Conservation (phyloP, 2,888 invertebrate genomes). For the Neria commutata region DNA sequence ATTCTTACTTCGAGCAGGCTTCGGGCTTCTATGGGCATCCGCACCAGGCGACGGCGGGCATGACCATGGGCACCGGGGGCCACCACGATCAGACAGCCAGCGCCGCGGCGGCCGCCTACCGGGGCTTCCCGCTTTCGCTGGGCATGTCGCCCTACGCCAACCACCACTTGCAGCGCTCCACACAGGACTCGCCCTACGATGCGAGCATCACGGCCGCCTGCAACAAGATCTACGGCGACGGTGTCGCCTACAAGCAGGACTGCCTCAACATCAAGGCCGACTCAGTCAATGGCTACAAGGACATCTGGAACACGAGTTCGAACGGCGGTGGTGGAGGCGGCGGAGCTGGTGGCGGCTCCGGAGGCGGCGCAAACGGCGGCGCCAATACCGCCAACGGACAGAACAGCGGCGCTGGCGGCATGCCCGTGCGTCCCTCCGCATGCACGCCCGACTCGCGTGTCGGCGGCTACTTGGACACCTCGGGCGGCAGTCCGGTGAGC, state of each 20-base stretch:
- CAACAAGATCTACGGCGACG: constrained; percentile 69
- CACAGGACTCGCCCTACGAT: constrained; percentile 91
- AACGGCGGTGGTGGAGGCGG: constrained; percentile 65
- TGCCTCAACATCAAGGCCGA: constrained; percentile 71
- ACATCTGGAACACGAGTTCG: constrained; percentile 67
- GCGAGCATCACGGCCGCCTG: constrained; percentile 85
- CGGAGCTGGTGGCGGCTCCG: constrained; percentile 67
- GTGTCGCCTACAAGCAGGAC: constrained; percentile 71
- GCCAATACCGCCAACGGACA: constrained; percentile 65
- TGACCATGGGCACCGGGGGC: constrained; percentile 70
- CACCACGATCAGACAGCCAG: constrained; percentile 76
- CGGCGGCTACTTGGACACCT: constrained; percentile 78
- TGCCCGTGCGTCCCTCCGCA: constrained; percentile 81
- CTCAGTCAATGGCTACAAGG: constrained; percentile 65
- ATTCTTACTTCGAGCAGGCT: constrained; percentile 92
- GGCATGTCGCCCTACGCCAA: constrained; percentile 87
- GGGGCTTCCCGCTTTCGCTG: constrained; percentile 85
- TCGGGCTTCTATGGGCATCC: constrained; percentile 95
- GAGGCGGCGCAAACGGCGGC: constrained; percentile 65
- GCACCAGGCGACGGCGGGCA: constrained; percentile 76
- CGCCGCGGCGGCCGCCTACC: constrained; percentile 72
- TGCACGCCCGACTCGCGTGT: constrained; percentile 88
- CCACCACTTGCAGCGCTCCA: constrained; percentile 77
- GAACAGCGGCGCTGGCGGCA: constrained; percentile 63
- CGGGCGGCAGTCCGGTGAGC: constrained; percentile 74